Percentiles rank a stretch among this genome's conserved stretches.
Evolutionary conservation across 1,140 invertebrate genomes (phyloP).

Genomic region (Trialeurodes vaporariorum): DNA sequence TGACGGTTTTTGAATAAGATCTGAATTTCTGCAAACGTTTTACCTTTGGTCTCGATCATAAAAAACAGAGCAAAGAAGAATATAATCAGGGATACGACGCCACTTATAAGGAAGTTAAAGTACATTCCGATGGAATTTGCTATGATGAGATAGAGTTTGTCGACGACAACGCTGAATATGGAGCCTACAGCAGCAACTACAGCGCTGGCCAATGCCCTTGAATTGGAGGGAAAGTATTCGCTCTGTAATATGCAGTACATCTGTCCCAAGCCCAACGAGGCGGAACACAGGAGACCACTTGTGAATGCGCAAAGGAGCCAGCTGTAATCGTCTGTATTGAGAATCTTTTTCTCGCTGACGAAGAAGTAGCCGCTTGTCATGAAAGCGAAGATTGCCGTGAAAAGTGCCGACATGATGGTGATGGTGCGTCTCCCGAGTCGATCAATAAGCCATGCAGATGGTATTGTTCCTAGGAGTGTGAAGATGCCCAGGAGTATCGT

Average conservation of each 20-base stretch:
- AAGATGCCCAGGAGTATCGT: neutral
- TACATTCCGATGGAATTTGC: neutral
- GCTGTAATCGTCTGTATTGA: neutral
- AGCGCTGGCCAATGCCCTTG: neutral
- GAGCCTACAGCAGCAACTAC: neutral
- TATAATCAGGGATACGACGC: neutral
- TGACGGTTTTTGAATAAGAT: too few relatives aligned
- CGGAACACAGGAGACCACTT: neutral
- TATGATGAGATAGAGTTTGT: neutral
- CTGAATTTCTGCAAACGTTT: neutral
- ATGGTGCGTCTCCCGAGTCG: neutral
- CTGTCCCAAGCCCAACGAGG: neutral
- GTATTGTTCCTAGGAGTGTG: neutral
- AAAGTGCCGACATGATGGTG: neutral
- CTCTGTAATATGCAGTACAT: neutral
- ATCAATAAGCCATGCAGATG: neutral
- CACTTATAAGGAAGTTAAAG: neutral
- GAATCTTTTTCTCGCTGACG: neutral
- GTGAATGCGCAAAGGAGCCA: neutral
- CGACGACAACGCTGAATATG: neutral
- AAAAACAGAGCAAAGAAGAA: neutral
- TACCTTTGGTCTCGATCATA: neutral
- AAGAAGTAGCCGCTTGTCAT: neutral
- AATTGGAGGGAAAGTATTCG: neutral
- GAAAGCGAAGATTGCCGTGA: neutral